Percentiles rank a stretch among this genome's conserved stretches.
Evolutionary conservation across 2,797 vertebrate species (phyloP).

Genomic region (Austrolebias charrua): DNA sequence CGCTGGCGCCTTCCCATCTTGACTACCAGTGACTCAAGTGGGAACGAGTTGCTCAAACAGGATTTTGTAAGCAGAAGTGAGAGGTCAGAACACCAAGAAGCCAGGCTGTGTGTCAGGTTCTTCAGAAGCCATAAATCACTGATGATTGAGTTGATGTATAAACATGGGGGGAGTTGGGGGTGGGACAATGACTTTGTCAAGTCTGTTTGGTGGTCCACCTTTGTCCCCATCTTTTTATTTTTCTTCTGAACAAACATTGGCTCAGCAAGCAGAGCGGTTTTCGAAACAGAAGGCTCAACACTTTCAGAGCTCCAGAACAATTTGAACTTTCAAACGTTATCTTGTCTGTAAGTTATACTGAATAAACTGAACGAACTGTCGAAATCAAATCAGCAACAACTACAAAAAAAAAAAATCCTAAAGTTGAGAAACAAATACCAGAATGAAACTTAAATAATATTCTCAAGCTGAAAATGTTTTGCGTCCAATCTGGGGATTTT

Average conservation of each 20-base stretch:
- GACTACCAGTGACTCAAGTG: slow-evolving; percentile 8
- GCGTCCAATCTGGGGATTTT: no score
- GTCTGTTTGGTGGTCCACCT: neutral
- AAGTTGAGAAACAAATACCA: no score
- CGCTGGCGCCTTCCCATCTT: slow-evolving; percentile 5
- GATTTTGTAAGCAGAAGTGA: neutral
- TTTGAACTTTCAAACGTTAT: neutral
- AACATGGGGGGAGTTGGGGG: neutral
- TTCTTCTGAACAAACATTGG: neutral
- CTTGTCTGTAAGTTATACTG: neutral
- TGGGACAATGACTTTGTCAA: neutral
- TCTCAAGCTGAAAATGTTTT: no score
- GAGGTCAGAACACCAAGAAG: slow-evolving; percentile 7
- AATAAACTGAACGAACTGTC: neutral
- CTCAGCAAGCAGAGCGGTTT: neutral
- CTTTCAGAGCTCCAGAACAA: neutral
- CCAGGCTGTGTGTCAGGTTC: slow-evolving; percentile 1
- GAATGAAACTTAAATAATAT: no score
- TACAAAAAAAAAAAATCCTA: no score
- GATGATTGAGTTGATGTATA: neutral
- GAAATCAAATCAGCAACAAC: neutral
- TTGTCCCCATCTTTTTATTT: neutral
- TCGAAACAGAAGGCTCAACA: neutral
- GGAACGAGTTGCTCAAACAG: slow-evolving; percentile 1
- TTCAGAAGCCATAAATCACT: slow-evolving; percentile 8